Evolutionary conservation across 1,140 invertebrate species (phyloP), one percentile per base, ranked within the genome.

Genomic region (Theocolax elegans): DNA sequence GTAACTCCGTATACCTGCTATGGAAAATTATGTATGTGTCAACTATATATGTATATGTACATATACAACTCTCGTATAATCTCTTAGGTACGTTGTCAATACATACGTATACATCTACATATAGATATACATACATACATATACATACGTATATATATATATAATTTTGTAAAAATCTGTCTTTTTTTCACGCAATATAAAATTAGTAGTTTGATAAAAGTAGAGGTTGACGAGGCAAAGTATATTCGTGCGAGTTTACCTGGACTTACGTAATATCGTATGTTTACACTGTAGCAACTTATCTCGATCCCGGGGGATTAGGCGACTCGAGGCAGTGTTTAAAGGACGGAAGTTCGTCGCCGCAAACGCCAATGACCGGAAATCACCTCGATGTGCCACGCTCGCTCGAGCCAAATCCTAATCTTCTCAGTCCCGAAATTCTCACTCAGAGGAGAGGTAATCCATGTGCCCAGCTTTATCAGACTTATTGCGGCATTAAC

Each of bases 371-470:
- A 70, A 88, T 89, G 29, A 90, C 90, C 1, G 92, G 92, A 67
- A 95, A 93, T 83, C 93, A 94, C 79, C 83, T 95, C 67, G 90
- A 93, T 71, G 89, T 95, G 44, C 93, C 93, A 19, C 89, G 90
- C 73, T 88, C 90, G 31, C 77, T 84, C 29, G 88, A 89, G 62
- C 89, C 92, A n/a, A 93, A 93, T 86, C 90, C 91, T 2, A 94
- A 95, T 86, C 87, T 94, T 65, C 88, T 95, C 19, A 94, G 92
- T 81, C 93, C 93, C 13, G 93, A 94, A 81, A 89, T 90, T 75
- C 87, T 93, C 46, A 92, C 89, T 78, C 91, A 92, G 80, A 86
- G 92, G 68, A 87, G 92, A 89, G 92, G 91, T 92, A 72, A 72
- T 65, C 53, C 81, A 78, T 48, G 48, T 23, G 59, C 31, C 35